These are phyloP conservation scores for Eumacrocentrus americanus DNA, from an alignment of 2,888 invertebrate species.

Conservation along the genomic window DNA sequence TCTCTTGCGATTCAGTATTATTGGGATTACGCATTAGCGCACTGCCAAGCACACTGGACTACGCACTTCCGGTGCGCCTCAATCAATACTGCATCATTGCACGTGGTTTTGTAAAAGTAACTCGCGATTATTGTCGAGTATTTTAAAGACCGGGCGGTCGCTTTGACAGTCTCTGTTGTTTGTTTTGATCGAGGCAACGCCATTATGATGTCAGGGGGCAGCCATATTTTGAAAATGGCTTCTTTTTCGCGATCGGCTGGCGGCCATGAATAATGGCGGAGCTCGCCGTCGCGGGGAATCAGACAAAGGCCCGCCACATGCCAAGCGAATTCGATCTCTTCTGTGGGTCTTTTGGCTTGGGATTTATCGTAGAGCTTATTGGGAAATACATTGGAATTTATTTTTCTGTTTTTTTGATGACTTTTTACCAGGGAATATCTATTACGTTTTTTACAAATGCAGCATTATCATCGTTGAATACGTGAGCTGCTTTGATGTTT, in stretches of 20 bases:
- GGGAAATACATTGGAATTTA: neutral
- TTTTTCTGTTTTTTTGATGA: neutral
- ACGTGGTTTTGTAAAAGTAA: constrained; percentile 27
- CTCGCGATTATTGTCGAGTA: constrained; percentile 11
- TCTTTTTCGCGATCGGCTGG: constrained; percentile 54
- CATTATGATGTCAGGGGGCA: constrained; percentile 68
- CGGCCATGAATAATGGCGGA: constrained; percentile 59
- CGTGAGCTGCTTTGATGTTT: constrained; percentile 19
- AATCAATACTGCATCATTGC: constrained; percentile 44
- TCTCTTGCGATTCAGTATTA: neutral
- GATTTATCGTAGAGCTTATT: neutral
- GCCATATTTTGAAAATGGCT: constrained; percentile 71
- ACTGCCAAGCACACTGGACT: constrained; percentile 41
- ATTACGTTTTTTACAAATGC: neutral
- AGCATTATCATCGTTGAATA: constrained; percentile 1
- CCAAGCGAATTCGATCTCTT: neutral
- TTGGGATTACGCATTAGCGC: constrained; percentile 12
- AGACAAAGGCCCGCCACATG: constrained; percentile 28
- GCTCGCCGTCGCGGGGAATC: constrained; percentile 21
- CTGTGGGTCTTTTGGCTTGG: neutral
- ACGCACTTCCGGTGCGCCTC: constrained; percentile 56
- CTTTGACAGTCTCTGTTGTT: constrained; percentile 58
- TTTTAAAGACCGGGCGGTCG: constrained; percentile 29
- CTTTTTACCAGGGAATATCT: neutral
- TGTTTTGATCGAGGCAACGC: constrained; percentile 65